Base-by-base conservation (phyloP, 2,113 vertebrate genomes). In the Strix aluco region DNA sequence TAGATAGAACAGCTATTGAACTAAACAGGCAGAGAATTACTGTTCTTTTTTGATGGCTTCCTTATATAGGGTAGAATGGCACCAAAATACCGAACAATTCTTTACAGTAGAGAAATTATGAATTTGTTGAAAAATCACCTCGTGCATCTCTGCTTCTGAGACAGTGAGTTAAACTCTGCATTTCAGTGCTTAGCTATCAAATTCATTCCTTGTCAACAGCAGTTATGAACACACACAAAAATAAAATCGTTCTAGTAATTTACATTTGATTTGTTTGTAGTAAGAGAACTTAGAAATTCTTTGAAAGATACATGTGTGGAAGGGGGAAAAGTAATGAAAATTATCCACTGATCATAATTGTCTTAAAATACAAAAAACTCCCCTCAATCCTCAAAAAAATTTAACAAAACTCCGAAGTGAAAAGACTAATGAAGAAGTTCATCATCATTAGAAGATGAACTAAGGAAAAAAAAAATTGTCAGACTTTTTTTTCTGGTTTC, bases 51-150 rank as follows among this genome's bases (percentile, higher is more conserved):
- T 23, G 27, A 38, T 61, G 10, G 23, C 34, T 55, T 54, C 17
- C 9, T 49, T 69, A 11, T 0, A 51, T 4, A 46, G 6, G 8
- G 42, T 46, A 81, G 52, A 66, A 96, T 9, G 3, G 18, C 65
- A 77, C 23, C 49, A 92, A 96, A 92, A 90, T 46, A 58, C 44
- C 75, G 61, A 93, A 71, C 36, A 95, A 81, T 62, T 66, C 58
- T 73, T 81, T 67, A 73, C 69, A 62, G 66, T 22, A 91, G 52
- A 88, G 67, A 86, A 96, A 90, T 97, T 78, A 86, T 26, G n/a
- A 92, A 81, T 96, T 83, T 63, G 80, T 30, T 90, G 81, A 81
- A 88, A 94, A 87, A 69, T 69, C 22, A 23, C 11, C 54, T 46
- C 21, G 44, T 75, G 63, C 47, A 73, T 30, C 55, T 62, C 90